These are phyloP conservation scores for Margarornis squamiger DNA, from an alignment of 2,797 vertebrate species.

Conservation along the genomic window DNA sequence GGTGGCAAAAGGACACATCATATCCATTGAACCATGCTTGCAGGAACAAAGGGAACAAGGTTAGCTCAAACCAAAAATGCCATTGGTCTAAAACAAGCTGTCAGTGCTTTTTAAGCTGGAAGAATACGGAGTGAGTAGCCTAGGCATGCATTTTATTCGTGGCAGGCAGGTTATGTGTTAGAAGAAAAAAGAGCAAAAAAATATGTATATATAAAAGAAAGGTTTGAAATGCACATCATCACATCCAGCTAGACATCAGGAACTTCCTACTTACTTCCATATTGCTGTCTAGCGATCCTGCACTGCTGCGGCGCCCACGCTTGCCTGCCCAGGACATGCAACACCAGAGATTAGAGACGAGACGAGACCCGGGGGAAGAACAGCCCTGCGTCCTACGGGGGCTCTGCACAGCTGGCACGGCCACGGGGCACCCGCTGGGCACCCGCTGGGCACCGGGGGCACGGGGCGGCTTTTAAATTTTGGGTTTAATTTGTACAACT, in stretches of 20 bases:
- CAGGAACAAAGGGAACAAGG: conserved; percentile 76
- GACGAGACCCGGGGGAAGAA: background rate
- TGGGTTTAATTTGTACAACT: background rate
- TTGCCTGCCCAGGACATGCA: conserved; percentile 99
- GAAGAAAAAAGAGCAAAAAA: conserved; percentile 74
- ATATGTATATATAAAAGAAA: conserved; percentile 81
- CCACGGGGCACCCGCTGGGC: too few relatives aligned
- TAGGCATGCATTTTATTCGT: conserved; percentile 90
- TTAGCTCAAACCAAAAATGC: conserved; percentile 81
- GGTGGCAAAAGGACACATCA: conserved; percentile 74
- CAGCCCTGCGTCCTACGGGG: background rate
- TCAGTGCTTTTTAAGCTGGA: conserved; percentile 68
- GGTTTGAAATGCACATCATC: conserved; percentile 88
- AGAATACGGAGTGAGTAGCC: conserved; percentile 84
- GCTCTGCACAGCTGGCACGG: background rate
- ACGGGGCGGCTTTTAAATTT: background rate
- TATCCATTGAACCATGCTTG: conserved; percentile 89
- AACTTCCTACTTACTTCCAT: conserved; percentile 98
- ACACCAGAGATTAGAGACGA: conserved; percentile 93
- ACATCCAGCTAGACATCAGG: conserved; percentile 84
- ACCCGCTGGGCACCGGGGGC: too few relatives aligned
- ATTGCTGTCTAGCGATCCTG: conserved; percentile 99
- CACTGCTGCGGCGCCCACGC: conserved; percentile 98
- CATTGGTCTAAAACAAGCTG: conserved; percentile 79
- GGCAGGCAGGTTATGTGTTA: conserved; percentile 87